These are phyloP conservation scores for Gorsachius goisagi DNA, from an alignment of 2,113 vertebrate species.

Conservation along the genomic window DNA sequence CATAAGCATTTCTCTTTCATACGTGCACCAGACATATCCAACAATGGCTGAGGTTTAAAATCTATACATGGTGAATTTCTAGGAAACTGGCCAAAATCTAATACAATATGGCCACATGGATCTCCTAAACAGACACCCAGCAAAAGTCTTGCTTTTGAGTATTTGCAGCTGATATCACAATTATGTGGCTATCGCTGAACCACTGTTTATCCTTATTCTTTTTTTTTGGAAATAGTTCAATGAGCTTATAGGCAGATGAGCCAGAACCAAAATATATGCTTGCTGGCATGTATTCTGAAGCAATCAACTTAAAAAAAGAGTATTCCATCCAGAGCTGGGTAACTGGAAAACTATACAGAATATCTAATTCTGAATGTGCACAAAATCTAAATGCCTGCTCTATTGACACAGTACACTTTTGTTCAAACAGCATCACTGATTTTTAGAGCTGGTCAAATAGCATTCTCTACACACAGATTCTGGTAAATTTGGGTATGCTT, in stretches of 20 bases:
- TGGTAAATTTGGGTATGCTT: background rate
- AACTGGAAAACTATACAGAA: background rate
- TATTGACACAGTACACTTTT: background rate
- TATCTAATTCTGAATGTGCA: background rate
- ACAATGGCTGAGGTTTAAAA: background rate
- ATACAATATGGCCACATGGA: background rate
- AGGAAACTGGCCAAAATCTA: background rate
- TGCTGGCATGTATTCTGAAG: background rate
- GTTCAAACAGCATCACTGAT: background rate
- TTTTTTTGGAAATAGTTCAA: conserved; percentile 6
- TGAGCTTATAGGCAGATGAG: background rate
- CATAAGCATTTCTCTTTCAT: background rate
- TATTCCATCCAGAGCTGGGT: background rate
- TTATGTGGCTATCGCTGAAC: background rate
- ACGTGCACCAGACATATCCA: background rate
- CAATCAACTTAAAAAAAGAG: background rate
- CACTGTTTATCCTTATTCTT: background rate
- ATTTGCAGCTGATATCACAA: background rate
- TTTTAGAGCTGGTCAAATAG: background rate
- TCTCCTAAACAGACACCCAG: background rate
- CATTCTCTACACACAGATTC: background rate
- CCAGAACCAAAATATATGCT: background rate
- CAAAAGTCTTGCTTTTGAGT: background rate
- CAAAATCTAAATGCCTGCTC: background rate
- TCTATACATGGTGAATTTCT: background rate